Evolutionary conservation across 1,140 invertebrate species (phyloP).

Genomic region (Ostrea edulis): DNA sequence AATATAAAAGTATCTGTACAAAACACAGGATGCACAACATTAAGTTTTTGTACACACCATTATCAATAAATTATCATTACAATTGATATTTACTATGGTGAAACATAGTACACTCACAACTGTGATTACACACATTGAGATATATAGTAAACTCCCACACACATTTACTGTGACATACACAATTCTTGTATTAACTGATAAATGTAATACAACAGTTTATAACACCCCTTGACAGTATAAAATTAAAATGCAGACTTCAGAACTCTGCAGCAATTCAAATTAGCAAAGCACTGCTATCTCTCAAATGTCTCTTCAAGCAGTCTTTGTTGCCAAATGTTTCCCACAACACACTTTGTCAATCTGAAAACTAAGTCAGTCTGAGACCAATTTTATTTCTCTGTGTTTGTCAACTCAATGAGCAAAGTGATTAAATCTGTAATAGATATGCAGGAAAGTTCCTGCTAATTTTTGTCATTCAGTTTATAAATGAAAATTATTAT

Average conservation of each 20-base stretch:
- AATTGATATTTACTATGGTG: constrained; percentile 22
- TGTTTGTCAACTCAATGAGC: too few species aligned
- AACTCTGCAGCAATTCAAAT: neutral
- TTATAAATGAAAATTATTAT: too few species aligned
- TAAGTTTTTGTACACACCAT: constrained; percentile 18
- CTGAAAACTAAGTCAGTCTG: too few species aligned
- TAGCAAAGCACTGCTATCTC: neutral
- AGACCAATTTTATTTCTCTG: too few species aligned
- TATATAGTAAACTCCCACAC: neutral
- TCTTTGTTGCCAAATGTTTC: neutral
- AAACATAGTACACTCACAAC: neutral
- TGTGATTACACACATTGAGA: constrained; percentile 27
- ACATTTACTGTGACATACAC: neutral
- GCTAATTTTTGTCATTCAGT: too few species aligned
- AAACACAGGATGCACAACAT: constrained; percentile 36
- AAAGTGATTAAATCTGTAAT: too few species aligned
- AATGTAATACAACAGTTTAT: constrained; percentile 10
- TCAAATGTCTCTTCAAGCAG: neutral
- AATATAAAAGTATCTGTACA: constrained; percentile 38
- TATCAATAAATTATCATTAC: constrained; percentile 21
- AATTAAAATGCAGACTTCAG: neutral
- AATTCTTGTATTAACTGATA: neutral
- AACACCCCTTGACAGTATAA: neutral
- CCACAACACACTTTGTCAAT: too few species aligned
- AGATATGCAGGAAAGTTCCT: too few species aligned